Percentiles rank a stretch among this genome's conserved stretches.
Evolutionary conservation across 2,797 vertebrate species (phyloP).

Genomic region (Balearica regulorum): DNA sequence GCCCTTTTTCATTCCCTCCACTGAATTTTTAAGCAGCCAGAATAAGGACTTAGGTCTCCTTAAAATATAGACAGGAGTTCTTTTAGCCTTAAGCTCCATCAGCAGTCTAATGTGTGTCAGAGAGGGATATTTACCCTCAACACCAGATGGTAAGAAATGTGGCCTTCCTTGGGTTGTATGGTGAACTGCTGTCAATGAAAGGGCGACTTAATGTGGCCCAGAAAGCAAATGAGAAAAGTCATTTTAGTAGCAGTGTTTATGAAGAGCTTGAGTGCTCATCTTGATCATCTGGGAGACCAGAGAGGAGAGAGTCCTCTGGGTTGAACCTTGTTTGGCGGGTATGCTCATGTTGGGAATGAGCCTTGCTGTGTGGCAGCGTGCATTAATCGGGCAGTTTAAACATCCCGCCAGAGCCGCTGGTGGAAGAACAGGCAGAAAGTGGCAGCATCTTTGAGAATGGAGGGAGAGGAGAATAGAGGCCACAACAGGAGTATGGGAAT

Average conservation of each 20-base stretch:
- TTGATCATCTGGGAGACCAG: background rate
- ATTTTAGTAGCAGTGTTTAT: background rate
- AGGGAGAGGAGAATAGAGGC: background rate
- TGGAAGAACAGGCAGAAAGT: background rate
- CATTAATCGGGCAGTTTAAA: background rate
- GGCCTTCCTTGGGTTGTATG: background rate
- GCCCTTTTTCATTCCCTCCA: background rate
- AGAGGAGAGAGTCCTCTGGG: background rate
- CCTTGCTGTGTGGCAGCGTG: fast-evolving
- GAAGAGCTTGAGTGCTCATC: background rate
- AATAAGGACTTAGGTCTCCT: background rate
- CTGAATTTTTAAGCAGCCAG: background rate
- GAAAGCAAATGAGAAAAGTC: background rate
- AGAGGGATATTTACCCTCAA: background rate
- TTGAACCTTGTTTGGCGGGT: background rate
- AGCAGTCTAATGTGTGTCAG: background rate
- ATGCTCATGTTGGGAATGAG: background rate
- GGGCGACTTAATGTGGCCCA: background rate
- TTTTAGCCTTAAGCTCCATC: background rate
- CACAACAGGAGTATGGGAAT: background rate
- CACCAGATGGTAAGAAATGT: background rate
- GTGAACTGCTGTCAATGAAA: background rate
- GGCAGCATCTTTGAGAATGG: background rate
- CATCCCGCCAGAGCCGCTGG: background rate
- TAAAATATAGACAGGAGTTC: background rate